These are phyloP conservation scores for Phenacoccus solenopsis DNA, from an alignment of 1,140 invertebrate species.

Conservation along the genomic window DNA sequence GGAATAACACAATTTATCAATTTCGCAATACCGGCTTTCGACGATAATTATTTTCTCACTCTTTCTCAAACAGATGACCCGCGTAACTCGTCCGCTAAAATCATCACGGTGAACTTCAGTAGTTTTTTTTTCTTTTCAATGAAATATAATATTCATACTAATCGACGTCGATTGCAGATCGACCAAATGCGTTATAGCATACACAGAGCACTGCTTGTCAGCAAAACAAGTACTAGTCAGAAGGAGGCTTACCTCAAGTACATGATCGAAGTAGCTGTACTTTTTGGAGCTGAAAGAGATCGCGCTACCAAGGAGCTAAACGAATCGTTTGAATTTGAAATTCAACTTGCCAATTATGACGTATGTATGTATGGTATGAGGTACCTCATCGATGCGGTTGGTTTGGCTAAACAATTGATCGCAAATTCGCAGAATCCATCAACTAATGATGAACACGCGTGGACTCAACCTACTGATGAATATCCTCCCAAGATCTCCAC, in stretches of 20 bases:
- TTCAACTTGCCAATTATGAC: conserved; percentile 90
- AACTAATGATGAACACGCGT: conserved; percentile 51
- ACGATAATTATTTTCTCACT: conserved; percentile 82
- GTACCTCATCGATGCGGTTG: conserved; percentile 46
- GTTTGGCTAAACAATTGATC: not conserved
- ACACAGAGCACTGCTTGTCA: conserved; percentile 67
- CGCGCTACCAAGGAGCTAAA: conserved; percentile 57
- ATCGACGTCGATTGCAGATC: not conserved
- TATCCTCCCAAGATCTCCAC: too few species aligned
- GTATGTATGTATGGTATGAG: conserved; percentile 78
- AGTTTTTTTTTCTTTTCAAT: not conserved
- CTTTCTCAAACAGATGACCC: conserved; percentile 79
- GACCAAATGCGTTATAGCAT: not conserved
- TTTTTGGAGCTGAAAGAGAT: conserved; percentile 65
- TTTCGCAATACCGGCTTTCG: conserved; percentile 68
- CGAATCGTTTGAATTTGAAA: conserved; percentile 85
- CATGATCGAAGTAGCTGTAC: conserved; percentile 73
- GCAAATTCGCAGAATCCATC: not conserved
- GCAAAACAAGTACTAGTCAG: conserved; percentile 67
- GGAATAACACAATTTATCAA: conserved; percentile 68
- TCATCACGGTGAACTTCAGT: conserved; percentile 65
- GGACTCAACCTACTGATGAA: conserved; percentile 85
- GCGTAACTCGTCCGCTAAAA: conserved; percentile 72
- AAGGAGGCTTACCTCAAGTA: conserved; percentile 61
- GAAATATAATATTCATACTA: not conserved